phyloP scores from a whole-genome alignment of 2,797 vertebrate genomes.

The Falco berigora region DNA sequence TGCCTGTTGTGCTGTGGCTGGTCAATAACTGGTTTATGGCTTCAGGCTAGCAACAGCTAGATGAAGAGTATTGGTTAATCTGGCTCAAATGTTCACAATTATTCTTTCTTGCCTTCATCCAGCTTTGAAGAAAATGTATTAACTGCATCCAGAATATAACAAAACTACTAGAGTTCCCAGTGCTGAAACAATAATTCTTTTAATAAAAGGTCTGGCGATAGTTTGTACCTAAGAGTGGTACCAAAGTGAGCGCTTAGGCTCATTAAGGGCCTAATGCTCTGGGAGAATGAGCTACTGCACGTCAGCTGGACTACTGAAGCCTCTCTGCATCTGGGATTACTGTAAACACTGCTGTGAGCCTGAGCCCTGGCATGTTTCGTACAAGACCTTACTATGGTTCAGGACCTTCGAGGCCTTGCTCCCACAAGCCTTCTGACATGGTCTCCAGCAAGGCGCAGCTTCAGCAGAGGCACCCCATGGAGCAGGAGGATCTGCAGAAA shows the following conservation, averaged over 20 bases:
- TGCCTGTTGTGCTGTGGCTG: not conserved
- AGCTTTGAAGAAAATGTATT: not conserved
- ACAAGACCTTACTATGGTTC: not conserved
- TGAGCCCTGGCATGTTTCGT: not conserved
- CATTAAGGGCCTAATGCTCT: not conserved
- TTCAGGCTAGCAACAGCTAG: not conserved
- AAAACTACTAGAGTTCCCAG: not conserved
- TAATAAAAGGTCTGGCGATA: not conserved
- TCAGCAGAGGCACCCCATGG: not conserved
- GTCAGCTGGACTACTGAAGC: not conserved
- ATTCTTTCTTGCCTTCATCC: not conserved
- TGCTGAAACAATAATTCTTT: not conserved
- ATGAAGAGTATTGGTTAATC: not conserved
- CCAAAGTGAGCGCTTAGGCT: not conserved
- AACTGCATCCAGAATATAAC: not conserved
- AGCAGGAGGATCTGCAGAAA: not conserved
- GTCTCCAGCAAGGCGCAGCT: not conserved
- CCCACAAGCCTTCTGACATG: rapidly evolving
- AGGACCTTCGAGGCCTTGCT: not conserved
- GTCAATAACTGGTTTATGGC: not conserved
- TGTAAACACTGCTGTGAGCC: not conserved
- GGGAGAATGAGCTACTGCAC: not conserved
- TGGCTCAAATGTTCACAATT: not conserved
- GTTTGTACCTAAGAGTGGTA: not conserved
- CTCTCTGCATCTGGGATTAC: not conserved